Evolutionary conservation across 2,888 invertebrate species (phyloP).

Genomic region (Serripes groenlandicus): DNA sequence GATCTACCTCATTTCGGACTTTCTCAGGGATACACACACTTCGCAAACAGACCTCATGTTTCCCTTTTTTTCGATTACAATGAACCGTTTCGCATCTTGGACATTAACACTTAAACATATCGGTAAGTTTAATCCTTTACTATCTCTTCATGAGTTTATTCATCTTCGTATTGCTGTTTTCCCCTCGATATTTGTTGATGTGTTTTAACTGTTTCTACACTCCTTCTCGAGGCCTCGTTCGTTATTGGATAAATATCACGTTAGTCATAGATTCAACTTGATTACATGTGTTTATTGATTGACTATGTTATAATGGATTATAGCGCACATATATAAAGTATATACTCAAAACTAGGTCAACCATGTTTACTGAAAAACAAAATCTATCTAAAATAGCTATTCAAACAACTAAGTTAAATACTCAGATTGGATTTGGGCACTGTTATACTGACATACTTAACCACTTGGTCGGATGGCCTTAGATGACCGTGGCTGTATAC

Average conservation of each 20-base stretch:
- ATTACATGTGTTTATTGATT: neutral
- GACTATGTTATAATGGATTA: neutral
- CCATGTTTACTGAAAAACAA: neutral
- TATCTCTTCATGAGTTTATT: neutral
- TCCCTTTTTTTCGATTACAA: neutral
- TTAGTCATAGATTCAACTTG: neutral
- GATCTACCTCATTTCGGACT: slow-evolving; percentile 15
- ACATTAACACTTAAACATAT: slow-evolving; percentile 18
- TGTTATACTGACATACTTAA: slow-evolving; percentile 25
- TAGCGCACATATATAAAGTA: neutral
- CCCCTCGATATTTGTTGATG: neutral
- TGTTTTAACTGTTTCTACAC: too few relatives aligned
- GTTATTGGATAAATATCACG: neutral
- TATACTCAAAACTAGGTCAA: slow-evolving; percentile 1
- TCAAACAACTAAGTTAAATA: neutral
- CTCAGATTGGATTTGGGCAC: neutral
- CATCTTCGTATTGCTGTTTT: neutral
- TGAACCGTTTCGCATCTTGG: slow-evolving; percentile 18
- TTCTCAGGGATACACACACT: slow-evolving; percentile 17
- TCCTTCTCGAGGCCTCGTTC: too few relatives aligned
- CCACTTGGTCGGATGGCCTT: slow-evolving; percentile 48
- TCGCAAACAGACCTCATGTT: neutral
- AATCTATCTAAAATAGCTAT: neutral
- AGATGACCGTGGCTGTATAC: slow-evolving; percentile 54
- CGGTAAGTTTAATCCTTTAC: neutral